Conservation (phyloP, 2,797 vertebrate genomes). For the Anguilla obscura region DNA sequence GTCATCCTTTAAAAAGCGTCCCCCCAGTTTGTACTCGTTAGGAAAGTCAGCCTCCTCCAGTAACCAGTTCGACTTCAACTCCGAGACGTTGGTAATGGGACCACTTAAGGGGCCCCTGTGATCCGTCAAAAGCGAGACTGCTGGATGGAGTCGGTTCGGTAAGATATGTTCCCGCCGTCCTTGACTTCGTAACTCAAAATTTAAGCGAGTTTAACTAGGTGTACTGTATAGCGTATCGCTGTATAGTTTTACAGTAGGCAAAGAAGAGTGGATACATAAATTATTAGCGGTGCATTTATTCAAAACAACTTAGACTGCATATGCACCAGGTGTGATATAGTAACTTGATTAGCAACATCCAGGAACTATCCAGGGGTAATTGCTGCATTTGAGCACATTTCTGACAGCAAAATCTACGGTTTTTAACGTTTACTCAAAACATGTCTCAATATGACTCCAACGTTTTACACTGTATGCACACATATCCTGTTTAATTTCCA, state of each 20-base stretch:
- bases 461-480: not conserved
- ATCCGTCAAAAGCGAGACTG: constrained; percentile 37
- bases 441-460: not conserved
- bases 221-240: not conserved
- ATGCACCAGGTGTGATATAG: not conserved
- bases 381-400: not conserved
- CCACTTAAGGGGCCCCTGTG: constrained; percentile 72
- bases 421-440: not conserved
- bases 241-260: not conserved
- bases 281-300: not conserved
- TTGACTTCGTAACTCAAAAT: not conserved
- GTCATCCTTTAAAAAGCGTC: constrained; percentile 82
- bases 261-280: not conserved
- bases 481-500: not conserved
- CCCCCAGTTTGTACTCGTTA: constrained; percentile 84
- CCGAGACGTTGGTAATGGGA: constrained; percentile 82
- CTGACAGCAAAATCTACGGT: not conserved
- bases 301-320: not conserved
- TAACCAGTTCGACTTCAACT: constrained; percentile 83
- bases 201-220: not conserved
- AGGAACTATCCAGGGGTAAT: not conserved
- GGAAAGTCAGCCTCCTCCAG: constrained; percentile 84
- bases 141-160: not conserved
- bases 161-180: not conserved
- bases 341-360: not conserved